These are phyloP conservation scores for Trematomus loennbergii DNA, from an alignment of 2,113 vertebrate genomes.

Conservation along the genomic window DNA sequence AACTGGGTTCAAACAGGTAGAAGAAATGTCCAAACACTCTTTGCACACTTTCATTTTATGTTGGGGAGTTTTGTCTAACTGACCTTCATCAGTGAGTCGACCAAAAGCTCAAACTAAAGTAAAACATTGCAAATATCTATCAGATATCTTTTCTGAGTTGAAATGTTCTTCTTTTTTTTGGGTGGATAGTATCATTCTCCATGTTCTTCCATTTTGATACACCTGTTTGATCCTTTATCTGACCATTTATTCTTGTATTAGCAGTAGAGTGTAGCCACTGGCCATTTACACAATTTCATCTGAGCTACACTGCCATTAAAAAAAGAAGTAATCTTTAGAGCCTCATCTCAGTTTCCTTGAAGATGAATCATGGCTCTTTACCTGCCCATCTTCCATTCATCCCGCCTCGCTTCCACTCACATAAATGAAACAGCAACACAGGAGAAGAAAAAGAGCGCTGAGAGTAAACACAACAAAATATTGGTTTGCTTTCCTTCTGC, in stretches of 20 bases:
- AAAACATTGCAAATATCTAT: no score
- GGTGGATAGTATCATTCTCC: no score
- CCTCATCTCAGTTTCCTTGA: conserved; percentile 45
- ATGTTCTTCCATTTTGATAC: no score
- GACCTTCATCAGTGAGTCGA: no score
- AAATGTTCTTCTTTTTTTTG: no score
- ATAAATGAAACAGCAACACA: conserved; percentile 66
- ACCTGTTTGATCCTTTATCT: not conserved
- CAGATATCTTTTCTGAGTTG: no score
- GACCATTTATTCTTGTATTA: not conserved
- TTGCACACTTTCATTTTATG: no score
- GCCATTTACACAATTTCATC: conserved; percentile 33
- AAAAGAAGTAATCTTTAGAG: conserved; percentile 15
- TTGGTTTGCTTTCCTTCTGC: conserved; percentile 62
- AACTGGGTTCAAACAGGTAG: no score
- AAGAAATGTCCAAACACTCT: no score
- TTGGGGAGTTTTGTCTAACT: no score
- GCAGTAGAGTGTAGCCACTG: conserved; percentile 19
- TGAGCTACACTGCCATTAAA: conserved; percentile 19
- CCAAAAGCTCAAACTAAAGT: no score
- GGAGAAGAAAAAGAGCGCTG: conserved; percentile 48
- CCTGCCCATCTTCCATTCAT: conserved; percentile 57
- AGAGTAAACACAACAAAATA: conserved; percentile 69
- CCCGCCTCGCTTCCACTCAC: conserved; percentile 49
- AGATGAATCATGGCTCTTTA: conserved; percentile 59